Evolutionary conservation across 2,888 invertebrate species (phyloP).

Genomic region (Aromia moschata): DNA sequence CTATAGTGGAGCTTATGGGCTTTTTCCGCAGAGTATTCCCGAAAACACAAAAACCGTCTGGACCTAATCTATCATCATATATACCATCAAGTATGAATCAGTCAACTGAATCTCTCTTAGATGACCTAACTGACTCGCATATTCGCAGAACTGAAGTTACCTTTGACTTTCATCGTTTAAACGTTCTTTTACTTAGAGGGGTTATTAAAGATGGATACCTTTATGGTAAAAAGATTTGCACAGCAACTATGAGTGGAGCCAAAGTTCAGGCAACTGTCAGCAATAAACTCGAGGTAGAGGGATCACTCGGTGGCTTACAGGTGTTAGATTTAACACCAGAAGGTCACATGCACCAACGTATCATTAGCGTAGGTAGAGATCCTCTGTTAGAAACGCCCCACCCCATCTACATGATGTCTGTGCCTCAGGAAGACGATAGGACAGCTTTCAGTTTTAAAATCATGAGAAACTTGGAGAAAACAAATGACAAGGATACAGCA

Average conservation of each 20-base stretch:
- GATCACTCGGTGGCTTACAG: slow-evolving; percentile 92
- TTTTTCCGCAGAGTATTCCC: slow-evolving; percentile 81
- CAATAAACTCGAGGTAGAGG: slow-evolving; percentile 73
- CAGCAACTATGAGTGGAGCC: slow-evolving; percentile 91
- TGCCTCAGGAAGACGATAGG: slow-evolving; percentile 52
- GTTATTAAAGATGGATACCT: slow-evolving; percentile 76
- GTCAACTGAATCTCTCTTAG: slow-evolving; percentile 55
- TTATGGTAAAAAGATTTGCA: slow-evolving; percentile 89
- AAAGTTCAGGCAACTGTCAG: slow-evolving; percentile 84
- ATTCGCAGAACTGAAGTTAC: slow-evolving; percentile 82
- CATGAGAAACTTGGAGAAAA: slow-evolving; percentile 53
- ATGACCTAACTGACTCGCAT: slow-evolving; percentile 44
- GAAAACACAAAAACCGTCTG: slow-evolving; percentile 53
- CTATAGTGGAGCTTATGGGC: slow-evolving; percentile 91
- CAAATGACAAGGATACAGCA: slow-evolving; percentile 50
- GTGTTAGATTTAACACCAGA: slow-evolving; percentile 88
- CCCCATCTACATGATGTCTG: slow-evolving; percentile 59
- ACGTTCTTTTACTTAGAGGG: slow-evolving; percentile 83
- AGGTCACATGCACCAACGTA: slow-evolving; percentile 83
- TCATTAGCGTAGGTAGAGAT: slow-evolving; percentile 85
- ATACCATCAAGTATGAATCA: slow-evolving; percentile 52
- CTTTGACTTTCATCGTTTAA: slow-evolving; percentile 92
- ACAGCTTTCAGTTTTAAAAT: slow-evolving; percentile 68
- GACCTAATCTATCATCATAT: slow-evolving; percentile 45
- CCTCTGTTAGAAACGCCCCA: slow-evolving; percentile 68